Evolutionary conservation across 2,113 vertebrate species (phyloP).

Genomic region (Barbus barbus): DNA sequence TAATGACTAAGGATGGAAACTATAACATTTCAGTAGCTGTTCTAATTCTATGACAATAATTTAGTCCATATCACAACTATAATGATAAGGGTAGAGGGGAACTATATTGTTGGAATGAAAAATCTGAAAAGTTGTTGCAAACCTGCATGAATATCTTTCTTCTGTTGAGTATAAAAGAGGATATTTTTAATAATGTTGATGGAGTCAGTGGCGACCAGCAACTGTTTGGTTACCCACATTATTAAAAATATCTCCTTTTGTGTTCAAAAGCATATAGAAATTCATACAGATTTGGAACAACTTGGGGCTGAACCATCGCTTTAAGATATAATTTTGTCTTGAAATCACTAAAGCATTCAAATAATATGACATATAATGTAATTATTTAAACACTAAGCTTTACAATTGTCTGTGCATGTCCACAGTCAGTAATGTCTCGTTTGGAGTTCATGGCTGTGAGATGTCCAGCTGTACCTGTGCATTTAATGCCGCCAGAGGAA

Average conservation of each 20-base stretch:
- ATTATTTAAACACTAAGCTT: not conserved
- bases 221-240: too few species aligned
- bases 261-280: too few species aligned
- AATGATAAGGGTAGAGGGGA: not conserved
- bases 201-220: too few species aligned
- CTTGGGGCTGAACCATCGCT: not conserved
- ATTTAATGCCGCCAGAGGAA: conserved; percentile 76
- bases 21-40: not conserved
- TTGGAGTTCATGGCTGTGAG: conserved; percentile 82
- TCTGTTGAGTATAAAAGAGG: too few species aligned
- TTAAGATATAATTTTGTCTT: not conserved
- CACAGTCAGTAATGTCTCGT: conserved; percentile 79
- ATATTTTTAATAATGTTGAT: too few species aligned
- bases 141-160: too few species aligned
- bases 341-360: not conserved
- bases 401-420: conserved; percentile 28
- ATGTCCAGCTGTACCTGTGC: conserved; percentile 75
- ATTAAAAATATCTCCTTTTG: too few species aligned
- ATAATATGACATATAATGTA: not conserved
- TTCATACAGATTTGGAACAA: too few species aligned
- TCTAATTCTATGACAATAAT: not conserved
- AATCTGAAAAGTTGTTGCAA: too few species aligned
- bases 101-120: not conserved
- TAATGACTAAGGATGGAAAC: not conserved
- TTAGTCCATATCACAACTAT: not conserved